Percentiles rank a stretch among this genome's conserved stretches.
Conservation (phyloP, 1,140 invertebrate genomes). For the Drosophila nigrodunni region DNA sequence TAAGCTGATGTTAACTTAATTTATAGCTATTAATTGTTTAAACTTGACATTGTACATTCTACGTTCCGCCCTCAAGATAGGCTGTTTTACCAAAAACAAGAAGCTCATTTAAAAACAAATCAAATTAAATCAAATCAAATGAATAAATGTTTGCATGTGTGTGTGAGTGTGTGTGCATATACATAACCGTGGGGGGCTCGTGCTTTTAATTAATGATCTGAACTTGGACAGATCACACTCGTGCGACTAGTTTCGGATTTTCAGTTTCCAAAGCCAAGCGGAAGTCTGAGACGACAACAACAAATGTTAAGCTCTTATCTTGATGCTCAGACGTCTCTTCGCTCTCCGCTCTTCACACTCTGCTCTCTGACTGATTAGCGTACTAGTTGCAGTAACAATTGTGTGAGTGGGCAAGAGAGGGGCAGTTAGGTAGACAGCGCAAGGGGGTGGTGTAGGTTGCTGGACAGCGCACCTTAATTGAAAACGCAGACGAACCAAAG, state of each 20-base stretch:
- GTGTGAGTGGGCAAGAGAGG: neutral
- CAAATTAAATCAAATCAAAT: slow-evolving; percentile 42
- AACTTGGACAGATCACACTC: slow-evolving; percentile 54
- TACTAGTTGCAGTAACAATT: slow-evolving; percentile 1
- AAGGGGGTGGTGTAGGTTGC: neutral
- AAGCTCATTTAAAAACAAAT: slow-evolving; percentile 46
- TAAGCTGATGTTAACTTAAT: no score
- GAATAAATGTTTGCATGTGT: neutral
- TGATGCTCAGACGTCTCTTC: slow-evolving; percentile 27
- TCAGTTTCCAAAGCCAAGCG: slow-evolving; percentile 45
- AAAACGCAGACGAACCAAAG: slow-evolving; percentile 64
- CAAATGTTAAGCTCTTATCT: slow-evolving; percentile 26
- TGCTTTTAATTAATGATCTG: slow-evolving; percentile 77
- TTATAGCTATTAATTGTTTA: no score
- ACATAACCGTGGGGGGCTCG: slow-evolving; percentile 70
- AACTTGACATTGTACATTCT: no score
- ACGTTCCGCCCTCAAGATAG: slow-evolving; percentile 7
- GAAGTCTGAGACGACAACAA: slow-evolving; percentile 28
- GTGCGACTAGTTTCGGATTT: slow-evolving; percentile 35
- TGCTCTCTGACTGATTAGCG: slow-evolving; percentile 22
- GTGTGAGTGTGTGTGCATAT: slow-evolving; percentile 28
- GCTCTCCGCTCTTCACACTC: slow-evolving; percentile 14
- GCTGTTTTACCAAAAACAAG: slow-evolving; percentile 15
- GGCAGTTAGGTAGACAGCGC: neutral
- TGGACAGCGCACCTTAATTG: slow-evolving; percentile 58